Conservation (phyloP, 2,888 invertebrate species). For the Phaonia tiefii region DNA sequence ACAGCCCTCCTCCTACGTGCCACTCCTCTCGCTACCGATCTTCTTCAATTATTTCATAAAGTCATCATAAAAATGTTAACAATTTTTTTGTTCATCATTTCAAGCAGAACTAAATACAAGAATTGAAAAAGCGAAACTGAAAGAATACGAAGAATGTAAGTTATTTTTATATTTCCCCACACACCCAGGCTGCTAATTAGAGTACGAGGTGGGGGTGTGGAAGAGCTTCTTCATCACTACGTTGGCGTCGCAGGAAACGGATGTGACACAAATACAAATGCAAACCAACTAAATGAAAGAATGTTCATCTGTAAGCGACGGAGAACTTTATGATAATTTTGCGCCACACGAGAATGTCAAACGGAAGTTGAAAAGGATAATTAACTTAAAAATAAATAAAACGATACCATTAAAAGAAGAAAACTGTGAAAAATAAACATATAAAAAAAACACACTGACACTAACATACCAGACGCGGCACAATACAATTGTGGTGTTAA, state of each 20-base stretch:
- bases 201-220: neutral
- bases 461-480: neutral
- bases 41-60: constrained; percentile 29
- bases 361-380: constrained; percentile 45
- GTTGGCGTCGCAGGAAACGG: neutral
- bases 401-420: constrained; percentile 12
- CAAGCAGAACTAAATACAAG: neutral
- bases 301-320: neutral
- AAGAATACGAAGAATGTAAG: neutral
- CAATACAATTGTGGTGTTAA: neutral
- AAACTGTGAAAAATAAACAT: constrained; percentile 11
- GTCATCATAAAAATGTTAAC: constrained; percentile 17
- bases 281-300: neutral
- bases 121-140: neutral
- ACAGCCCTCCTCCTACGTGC: neutral
- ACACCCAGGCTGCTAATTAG: constrained; percentile 31
- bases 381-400: constrained; percentile 49
- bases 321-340: constrained; percentile 38
- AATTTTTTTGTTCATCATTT: constrained; percentile 1
- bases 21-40: neutral
- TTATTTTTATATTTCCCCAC: constrained; percentile 9
- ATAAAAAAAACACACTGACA: neutral
- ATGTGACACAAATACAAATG: neutral
- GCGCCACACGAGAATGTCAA: constrained; percentile 31
- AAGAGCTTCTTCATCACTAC: neutral